A percentile compares a stretch with the other conserved stretches of the same genome.
phyloP scores from a whole-genome alignment of 2,888 invertebrate genomes.

The Oegoconia quadripuncta region DNA sequence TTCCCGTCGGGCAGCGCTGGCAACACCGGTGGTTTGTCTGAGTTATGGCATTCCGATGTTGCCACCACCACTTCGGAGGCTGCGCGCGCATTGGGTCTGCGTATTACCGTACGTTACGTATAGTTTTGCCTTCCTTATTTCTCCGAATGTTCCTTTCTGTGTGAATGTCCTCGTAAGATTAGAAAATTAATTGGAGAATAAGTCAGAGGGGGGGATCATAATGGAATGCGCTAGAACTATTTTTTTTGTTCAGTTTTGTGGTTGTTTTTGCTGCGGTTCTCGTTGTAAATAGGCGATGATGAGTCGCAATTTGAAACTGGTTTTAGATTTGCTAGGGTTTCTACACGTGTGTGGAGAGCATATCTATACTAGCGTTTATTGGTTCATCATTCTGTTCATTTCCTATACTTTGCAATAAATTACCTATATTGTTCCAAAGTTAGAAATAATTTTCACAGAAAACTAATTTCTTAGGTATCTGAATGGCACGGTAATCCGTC shows the following conservation, averaged over 20 bases:
- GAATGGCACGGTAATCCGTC: no score
- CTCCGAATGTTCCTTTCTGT: constrained; percentile 48
- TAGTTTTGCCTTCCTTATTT: constrained; percentile 54
- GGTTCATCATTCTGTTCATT: no score
- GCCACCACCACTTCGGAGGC: constrained; percentile 70
- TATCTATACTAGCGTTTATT: no score
- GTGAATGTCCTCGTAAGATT: constrained; percentile 52
- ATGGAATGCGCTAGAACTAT: constrained; percentile 26
- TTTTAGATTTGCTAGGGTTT: no score
- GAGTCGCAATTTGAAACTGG: not conserved
- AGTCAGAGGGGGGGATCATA: no score
- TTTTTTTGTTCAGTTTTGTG: constrained; percentile 19
- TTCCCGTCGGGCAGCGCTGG: no score
- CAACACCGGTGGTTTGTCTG: constrained; percentile 72
- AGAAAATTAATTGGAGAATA: constrained; percentile 48
- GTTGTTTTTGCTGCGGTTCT: not conserved
- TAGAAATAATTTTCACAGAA: no score
- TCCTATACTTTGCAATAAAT: no score
- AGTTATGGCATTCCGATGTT: constrained; percentile 76
- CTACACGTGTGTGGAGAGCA: no score
- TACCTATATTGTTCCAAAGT: no score
- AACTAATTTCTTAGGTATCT: no score
- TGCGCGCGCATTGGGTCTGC: constrained; percentile 39
- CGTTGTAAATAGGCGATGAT: not conserved
- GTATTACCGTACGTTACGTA: constrained; percentile 54